phyloP scores from a whole-genome alignment of 35 echinoderm and acorn worm genomes.

The Strongylocentrotus purpuratus region DNA sequence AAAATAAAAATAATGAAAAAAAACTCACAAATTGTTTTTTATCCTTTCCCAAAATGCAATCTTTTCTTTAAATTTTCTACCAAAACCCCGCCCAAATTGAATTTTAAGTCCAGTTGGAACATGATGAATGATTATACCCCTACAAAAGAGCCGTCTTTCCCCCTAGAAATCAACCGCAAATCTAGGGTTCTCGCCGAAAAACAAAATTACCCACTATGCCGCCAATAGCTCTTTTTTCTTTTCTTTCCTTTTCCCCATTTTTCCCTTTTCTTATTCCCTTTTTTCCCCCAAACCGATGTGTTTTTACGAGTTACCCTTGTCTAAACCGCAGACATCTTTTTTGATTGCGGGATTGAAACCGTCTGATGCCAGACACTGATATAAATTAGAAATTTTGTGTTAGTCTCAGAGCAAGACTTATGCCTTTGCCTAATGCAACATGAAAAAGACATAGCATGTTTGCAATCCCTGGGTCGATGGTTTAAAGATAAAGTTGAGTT shows the following conservation, averaged over 20 bases:
- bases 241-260: too few species aligned
- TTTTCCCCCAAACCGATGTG: not conserved
- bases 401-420: not conserved
- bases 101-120: not conserved
- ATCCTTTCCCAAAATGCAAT: too few species aligned
- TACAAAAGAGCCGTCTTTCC: not conserved
- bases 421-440: too few species aligned
- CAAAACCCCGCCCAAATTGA: not conserved
- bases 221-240: not conserved
- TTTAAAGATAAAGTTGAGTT: too few species aligned
- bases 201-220: not conserved
- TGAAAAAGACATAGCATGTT: too few species aligned
- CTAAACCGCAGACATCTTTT: not conserved
- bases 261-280: not conserved
- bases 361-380: not conserved
- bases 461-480: too few species aligned
- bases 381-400: not conserved
- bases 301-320: not conserved
- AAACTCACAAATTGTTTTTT: too few species aligned
- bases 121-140: not conserved
- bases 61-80: not conserved
- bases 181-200: not conserved
- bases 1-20: too few species aligned
- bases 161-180: not conserved
- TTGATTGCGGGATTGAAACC: not conserved